Base-by-base conservation (phyloP, 1,140 invertebrate genomes). In the Euglossa dilemma region DNA sequence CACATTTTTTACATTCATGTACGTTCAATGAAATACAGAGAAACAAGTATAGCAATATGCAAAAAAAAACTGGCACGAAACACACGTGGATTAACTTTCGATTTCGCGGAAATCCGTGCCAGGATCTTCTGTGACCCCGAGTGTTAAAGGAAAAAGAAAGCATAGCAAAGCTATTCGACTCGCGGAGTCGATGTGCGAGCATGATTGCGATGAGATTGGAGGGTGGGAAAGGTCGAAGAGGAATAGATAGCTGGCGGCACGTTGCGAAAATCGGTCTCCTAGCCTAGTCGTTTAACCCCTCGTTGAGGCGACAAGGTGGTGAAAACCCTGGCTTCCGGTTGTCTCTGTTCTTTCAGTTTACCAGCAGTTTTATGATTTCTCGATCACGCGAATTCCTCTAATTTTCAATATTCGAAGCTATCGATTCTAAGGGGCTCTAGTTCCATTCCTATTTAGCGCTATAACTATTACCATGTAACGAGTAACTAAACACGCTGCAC, bases 171-270 rank as follows among this genome's bases (percentile, higher is more conserved):
- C 18, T 43, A 43, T 4, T 7, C 18, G 43, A 12, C 36, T n/a
- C 4, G 20, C 20, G 16, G 18, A 47, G 25, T 59, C 52, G 11
- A 54, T 47, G 50, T 56, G 81, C 36, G 14, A 77, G 70, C 59
- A 45, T 57, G 72, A 81, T 84, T 45, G 54, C 54, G 64, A 56
- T 56, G 43, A 57, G 64, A 36, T 0, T 43, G 47, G 36, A 79
- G 82, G 80, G 66, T 43, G 77, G 83, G 83, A 86, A 59, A 87
- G 80, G 80, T 89, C 85, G 87, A 64, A 82, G 64, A 64, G 73
- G 78, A 71, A 89, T 89, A 86, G 86, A 89, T 89, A 88, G 83
- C 57, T 73, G 67, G 54, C 69, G 77, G 79, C 76, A 76, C 59
- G 79, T 77, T 64, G 71, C 59, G 79, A 87, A 87, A 88, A 84